Evolutionary conservation across 2,797 vertebrate species (phyloP), one percentile per base, ranked within the genome.

Genomic region (Borostomias antarcticus): DNA sequence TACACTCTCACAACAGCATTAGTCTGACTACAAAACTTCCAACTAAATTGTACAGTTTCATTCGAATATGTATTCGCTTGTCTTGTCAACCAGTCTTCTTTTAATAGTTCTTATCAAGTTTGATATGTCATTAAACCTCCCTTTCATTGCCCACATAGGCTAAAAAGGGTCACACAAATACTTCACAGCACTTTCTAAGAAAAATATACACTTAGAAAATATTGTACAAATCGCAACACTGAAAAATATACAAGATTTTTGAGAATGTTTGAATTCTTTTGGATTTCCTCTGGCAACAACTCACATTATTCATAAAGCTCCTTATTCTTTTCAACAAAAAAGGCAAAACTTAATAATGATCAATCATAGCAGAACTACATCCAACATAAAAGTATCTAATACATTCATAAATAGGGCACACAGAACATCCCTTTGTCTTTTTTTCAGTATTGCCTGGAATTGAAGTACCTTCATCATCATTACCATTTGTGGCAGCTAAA

Each of bases 221-320:
- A 93, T 92, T 88, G 93, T 93, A 93, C 92, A 93, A 93, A 93
- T 94, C 93, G 91, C 92, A 89, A 92, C 91, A 93, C 92, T 93
- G 92, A 95, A 93, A 93, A 94, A 95, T 93, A 93, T 93, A 93
- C 92, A 93, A 94, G 92, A 92, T 93, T 92, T 94, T 90, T 90
- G 19, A 66, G 64, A 68, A 89, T 86, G 91, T 94, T 90, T 91
- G 90, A 92, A 88, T 92, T 92, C 89, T 91, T 86, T 92, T 92
- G 92, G 91, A 92, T 92, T 94, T 91, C 91, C 91, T 92, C 89
- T 92, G 92, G 89, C 87, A 90, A 93, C 89, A 91, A 92, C 90
- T 95, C 92, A 95, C 92, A 90, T 93, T 95, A 95, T 94, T 94
- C 94, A 95, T 95, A 95, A 95, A 95, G 93, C 94, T 94, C 91